Conservation (phyloP, 2,888 invertebrate species). For the Embidobia sp. region DNA sequence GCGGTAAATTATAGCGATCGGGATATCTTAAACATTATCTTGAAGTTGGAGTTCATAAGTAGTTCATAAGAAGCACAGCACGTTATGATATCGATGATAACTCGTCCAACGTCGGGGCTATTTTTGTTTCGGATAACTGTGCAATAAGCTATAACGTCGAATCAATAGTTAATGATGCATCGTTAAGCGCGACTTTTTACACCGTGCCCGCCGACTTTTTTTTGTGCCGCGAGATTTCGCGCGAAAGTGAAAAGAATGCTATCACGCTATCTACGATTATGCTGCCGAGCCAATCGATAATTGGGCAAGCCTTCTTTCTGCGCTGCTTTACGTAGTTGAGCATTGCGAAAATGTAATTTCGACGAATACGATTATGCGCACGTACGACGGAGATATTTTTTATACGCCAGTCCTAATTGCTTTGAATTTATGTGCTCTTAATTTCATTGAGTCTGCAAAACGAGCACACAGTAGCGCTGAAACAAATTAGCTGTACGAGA, state of each 20-base stretch:
- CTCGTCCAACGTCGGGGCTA: background rate
- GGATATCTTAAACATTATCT: background rate
- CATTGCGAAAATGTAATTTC: conserved; percentile 16
- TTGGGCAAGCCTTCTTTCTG: conserved; percentile 2
- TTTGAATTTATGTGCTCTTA: too few species aligned
- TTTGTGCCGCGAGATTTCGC: too few species aligned
- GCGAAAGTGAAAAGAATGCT: conserved; percentile 25
- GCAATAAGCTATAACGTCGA: background rate
- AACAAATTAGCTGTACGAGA: too few species aligned
- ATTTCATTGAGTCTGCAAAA: too few species aligned
- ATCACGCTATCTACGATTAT: conserved; percentile 16
- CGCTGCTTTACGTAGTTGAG: background rate
- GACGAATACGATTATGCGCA: too few species aligned
- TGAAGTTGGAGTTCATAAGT: conserved; percentile 14
- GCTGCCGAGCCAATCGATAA: conserved; percentile 27
- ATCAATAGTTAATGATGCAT: conserved; percentile 21
- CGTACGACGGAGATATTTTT: too few species aligned
- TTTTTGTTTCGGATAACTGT: conserved; percentile 15
- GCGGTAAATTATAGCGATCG: background rate
- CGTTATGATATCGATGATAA: conserved; percentile 6
- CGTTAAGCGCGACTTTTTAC: background rate
- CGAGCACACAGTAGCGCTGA: too few species aligned
- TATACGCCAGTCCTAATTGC: too few species aligned
- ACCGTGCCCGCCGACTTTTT: too few species aligned
- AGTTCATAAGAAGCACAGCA: conserved; percentile 12